Conservation (phyloP, 2,113 vertebrate genomes). For the Microcebus tavaratra region DNA sequence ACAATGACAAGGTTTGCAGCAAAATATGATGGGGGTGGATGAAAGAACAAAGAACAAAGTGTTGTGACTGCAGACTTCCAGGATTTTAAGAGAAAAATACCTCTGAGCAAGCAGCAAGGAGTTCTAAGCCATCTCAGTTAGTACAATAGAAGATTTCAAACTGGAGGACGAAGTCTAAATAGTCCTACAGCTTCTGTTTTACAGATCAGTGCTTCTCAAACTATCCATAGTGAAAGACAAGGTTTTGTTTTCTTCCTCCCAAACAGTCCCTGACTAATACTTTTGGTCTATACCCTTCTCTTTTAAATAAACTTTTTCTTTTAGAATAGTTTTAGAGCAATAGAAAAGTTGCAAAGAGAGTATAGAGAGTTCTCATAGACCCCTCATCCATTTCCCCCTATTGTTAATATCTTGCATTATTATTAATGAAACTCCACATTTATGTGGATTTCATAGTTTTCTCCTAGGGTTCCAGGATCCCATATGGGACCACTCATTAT, state of each 20-base stretch:
- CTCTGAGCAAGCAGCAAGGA: slow-evolving; percentile 25
- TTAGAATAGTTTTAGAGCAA: background rate
- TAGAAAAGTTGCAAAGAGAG: background rate
- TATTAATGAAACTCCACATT: background rate
- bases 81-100: slow-evolving; percentile 52
- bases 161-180: background rate
- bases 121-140: background rate
- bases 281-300: background rate
- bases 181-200: background rate
- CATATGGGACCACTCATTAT: background rate
- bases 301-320: background rate
- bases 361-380: background rate
- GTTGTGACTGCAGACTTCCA: slow-evolving; percentile 7
- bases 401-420: background rate
- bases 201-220: background rate
- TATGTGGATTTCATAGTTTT: background rate
- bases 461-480: background rate
- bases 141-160: background rate
- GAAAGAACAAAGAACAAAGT: slow-evolving; percentile 62
- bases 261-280: background rate
- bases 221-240: background rate
- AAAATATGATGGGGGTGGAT: slow-evolving; percentile 40
- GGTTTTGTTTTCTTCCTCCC: background rate
- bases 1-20: slow-evolving; percentile 12
- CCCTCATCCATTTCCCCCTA: background rate